Percentiles rank a stretch among this genome's conserved stretches.
Evolutionary conservation across 2,113 vertebrate species (phyloP).

Genomic region (Lepus timidus): DNA sequence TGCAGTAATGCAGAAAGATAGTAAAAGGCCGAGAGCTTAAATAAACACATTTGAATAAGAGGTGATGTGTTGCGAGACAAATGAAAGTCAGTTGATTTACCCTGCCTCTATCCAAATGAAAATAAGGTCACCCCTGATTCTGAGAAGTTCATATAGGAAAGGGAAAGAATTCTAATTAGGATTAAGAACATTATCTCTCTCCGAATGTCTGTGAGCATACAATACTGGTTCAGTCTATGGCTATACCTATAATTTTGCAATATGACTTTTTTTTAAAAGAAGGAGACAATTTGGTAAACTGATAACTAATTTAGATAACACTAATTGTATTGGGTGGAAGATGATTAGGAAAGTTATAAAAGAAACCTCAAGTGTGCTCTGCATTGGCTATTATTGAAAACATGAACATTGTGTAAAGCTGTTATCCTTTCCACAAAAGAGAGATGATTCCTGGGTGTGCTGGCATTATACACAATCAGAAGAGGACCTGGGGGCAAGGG

Average conservation of each 20-base stretch:
- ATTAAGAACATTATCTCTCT: slow-evolving; percentile 91
- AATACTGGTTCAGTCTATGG: slow-evolving; percentile 86
- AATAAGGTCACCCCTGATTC: slow-evolving; percentile 89
- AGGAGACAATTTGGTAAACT: slow-evolving; percentile 88
- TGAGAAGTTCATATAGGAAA: slow-evolving; percentile 83
- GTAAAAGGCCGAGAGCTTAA: slow-evolving; percentile 66
- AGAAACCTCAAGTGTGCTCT: slow-evolving; percentile 83
- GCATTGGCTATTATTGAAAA: slow-evolving; percentile 76
- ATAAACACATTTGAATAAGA: slow-evolving; percentile 73
- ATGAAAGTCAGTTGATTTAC: slow-evolving; percentile 87
- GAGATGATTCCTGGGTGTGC: slow-evolving; percentile 50
- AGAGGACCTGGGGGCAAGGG: not conserved
- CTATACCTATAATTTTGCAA: slow-evolving; percentile 90
- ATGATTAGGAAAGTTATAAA: slow-evolving; percentile 89
- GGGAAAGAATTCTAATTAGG: slow-evolving; percentile 89
- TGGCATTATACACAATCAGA: slow-evolving; percentile 54
- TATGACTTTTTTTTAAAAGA: slow-evolving; percentile 84
- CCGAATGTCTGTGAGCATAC: slow-evolving; percentile 88
- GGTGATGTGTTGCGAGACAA: slow-evolving; percentile 74
- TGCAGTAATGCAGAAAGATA: slow-evolving; percentile 61
- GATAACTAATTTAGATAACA: slow-evolving; percentile 92
- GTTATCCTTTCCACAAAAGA: slow-evolving; percentile 60
- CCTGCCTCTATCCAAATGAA: slow-evolving; percentile 84
- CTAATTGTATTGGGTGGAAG: slow-evolving; percentile 89
- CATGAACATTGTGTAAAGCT: slow-evolving; percentile 76